These are phyloP conservation scores for Sycobia sp. DNA, from an alignment of 1,140 invertebrate genomes.

Conservation along the genomic window DNA sequence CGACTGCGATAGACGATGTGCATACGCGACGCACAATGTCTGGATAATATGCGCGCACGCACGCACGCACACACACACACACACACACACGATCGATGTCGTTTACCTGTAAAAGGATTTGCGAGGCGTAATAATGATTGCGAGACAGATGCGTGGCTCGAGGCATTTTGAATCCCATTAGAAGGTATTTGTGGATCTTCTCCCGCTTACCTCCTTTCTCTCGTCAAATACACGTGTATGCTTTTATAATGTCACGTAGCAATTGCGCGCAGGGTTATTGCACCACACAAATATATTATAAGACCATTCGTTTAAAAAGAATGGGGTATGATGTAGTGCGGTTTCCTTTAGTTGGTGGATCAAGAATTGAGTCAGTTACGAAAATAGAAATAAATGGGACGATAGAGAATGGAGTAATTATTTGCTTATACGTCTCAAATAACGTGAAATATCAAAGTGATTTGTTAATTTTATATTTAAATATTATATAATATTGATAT, in stretches of 20 bases:
- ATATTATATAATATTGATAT: too few relatives aligned
- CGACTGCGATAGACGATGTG: too few relatives aligned
- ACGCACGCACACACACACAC: background rate
- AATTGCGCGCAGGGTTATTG: background rate
- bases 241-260: background rate
- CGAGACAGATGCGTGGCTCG: background rate
- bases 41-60: background rate
- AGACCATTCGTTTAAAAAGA: too few relatives aligned
- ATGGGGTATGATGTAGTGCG: too few relatives aligned
- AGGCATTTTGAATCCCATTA: conserved; percentile 11
- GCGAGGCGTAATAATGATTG: conserved; percentile 17
- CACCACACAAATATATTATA: too few relatives aligned
- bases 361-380: too few relatives aligned
- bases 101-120: conserved; percentile 31
- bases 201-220: background rate
- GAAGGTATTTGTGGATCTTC: background rate
- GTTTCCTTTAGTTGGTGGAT: too few relatives aligned
- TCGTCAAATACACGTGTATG: background rate
- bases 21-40: background rate
- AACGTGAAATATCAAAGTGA: too few relatives aligned
- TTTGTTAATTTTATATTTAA: too few relatives aligned
- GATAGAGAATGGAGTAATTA: too few relatives aligned
- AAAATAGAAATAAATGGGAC: too few relatives aligned
- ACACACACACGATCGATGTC: conserved; percentile 4
- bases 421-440: too few relatives aligned